Evolutionary conservation across 2,888 invertebrate genomes (phyloP).

Genomic region (Malachius bipustulatus): DNA sequence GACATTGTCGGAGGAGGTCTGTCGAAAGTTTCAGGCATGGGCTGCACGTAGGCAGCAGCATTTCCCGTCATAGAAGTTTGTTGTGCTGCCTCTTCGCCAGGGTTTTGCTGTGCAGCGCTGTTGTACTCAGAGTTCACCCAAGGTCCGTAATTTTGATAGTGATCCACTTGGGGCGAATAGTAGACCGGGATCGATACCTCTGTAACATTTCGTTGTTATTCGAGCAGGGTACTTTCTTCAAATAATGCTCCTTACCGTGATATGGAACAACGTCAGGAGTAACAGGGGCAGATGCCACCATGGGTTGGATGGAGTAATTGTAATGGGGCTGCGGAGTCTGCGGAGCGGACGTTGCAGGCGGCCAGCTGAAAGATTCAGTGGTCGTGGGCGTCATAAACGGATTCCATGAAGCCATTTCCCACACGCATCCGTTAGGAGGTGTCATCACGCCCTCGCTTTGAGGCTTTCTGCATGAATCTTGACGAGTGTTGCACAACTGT

Average conservation of each 20-base stretch:
- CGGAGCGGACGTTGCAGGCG: too few relatives aligned
- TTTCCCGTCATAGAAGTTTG: not conserved
- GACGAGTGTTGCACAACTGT: too few relatives aligned
- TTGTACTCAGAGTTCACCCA: constrained; percentile 14
- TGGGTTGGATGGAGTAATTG: constrained; percentile 23
- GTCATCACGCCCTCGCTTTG: too few relatives aligned
- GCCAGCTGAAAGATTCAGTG: constrained; percentile 10
- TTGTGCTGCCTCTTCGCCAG: not conserved
- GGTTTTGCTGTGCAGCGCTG: not conserved
- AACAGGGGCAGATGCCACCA: constrained; percentile 27
- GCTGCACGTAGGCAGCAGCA: not conserved
- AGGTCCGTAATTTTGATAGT: constrained; percentile 17
- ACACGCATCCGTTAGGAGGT: constrained; percentile 10
- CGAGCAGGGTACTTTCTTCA: not conserved
- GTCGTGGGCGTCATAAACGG: constrained; percentile 10
- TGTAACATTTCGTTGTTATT: too few relatives aligned
- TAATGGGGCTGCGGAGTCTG: constrained; percentile 16
- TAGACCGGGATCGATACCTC: constrained; percentile 24
- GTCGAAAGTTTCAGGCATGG: not conserved
- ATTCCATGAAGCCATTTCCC: constrained; percentile 11
- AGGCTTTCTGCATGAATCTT: too few relatives aligned
- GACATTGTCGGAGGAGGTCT: not conserved
- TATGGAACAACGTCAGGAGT: constrained; percentile 27
- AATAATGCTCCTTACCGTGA: constrained; percentile 20
- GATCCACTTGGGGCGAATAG: constrained; percentile 24